phyloP scores from a whole-genome alignment of 2,113 vertebrate species.

The Nothoprocta perdicaria region DNA sequence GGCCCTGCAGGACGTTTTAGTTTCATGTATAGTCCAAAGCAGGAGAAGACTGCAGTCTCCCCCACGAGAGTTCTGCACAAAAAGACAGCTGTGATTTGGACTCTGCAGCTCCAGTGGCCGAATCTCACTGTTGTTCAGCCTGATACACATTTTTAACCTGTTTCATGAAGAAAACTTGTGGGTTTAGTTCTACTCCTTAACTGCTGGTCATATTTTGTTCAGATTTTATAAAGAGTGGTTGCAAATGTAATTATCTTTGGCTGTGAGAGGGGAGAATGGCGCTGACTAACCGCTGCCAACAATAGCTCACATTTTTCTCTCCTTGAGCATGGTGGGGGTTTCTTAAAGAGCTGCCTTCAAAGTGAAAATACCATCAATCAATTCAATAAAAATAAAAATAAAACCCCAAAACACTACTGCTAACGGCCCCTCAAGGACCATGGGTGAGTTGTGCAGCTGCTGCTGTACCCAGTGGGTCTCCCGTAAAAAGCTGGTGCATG shows the following conservation, averaged over 20 bases:
- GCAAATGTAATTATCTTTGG: background rate
- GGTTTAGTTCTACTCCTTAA: background rate
- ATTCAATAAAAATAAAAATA: background rate
- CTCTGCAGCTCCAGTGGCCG: background rate
- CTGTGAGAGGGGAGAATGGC: background rate
- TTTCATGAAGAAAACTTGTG: background rate
- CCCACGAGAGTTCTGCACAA: background rate
- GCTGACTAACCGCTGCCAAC: background rate
- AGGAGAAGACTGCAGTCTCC: background rate
- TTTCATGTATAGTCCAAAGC: background rate
- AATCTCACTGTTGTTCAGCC: background rate
- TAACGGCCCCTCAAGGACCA: background rate
- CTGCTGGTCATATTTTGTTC: background rate
- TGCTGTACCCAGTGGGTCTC: background rate
- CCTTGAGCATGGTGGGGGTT: background rate
- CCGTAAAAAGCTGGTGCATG: accelerated
- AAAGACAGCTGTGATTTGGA: background rate
- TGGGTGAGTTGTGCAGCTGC: background rate
- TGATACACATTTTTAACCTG: background rate
- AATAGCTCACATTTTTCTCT: background rate
- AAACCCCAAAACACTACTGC: background rate
- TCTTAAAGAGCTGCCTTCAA: background rate
- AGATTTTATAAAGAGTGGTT: background rate
- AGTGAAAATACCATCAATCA: background rate
- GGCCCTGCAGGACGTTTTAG: background rate